Evolutionary conservation across 2,888 invertebrate genomes (phyloP).

Genomic region (Brachyopa scutellaris): DNA sequence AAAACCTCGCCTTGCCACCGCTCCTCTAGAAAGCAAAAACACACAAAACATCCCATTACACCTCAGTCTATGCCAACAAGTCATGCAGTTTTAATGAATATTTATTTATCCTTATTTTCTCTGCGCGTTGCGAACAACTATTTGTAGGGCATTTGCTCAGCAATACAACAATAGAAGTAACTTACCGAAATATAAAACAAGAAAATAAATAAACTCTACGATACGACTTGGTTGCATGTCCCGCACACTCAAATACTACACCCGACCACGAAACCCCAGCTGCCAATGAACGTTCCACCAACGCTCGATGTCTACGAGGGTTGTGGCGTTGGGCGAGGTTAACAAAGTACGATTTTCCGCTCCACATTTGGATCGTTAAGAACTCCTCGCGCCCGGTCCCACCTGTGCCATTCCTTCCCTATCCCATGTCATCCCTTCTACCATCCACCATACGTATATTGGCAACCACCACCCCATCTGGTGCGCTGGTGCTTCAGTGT

Average conservation of each 20-base stretch:
- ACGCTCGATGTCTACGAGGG: conserved; percentile 4
- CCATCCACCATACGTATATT: background rate
- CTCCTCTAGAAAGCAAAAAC: background rate
- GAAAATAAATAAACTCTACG: conserved; percentile 34
- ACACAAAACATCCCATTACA: conserved; percentile 15
- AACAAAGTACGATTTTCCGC: conserved; percentile 48
- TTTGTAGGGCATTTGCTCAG: background rate
- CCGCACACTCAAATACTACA: conserved; percentile 6
- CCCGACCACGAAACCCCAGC: background rate
- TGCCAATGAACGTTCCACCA: conserved; percentile 17
- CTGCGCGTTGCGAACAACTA: background rate
- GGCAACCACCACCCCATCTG: background rate
- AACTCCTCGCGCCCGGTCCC: background rate
- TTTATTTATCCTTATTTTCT: conserved; percentile 33
- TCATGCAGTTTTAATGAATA: conserved; percentile 50
- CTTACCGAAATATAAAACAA: conserved; percentile 5
- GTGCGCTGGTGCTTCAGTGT: conserved; percentile 28
- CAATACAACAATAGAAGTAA: conserved; percentile 5
- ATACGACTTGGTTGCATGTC: conserved; percentile 46
- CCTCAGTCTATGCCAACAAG: conserved; percentile 20
- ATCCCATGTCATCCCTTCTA: background rate
- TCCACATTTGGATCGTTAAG: conserved; percentile 44
- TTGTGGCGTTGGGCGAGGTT: conserved; percentile 5
- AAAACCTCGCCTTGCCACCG: background rate
- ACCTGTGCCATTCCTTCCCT: no score